Base-by-base conservation (phyloP, 2,888 invertebrate species). In the Papilio demoleus region DNA sequence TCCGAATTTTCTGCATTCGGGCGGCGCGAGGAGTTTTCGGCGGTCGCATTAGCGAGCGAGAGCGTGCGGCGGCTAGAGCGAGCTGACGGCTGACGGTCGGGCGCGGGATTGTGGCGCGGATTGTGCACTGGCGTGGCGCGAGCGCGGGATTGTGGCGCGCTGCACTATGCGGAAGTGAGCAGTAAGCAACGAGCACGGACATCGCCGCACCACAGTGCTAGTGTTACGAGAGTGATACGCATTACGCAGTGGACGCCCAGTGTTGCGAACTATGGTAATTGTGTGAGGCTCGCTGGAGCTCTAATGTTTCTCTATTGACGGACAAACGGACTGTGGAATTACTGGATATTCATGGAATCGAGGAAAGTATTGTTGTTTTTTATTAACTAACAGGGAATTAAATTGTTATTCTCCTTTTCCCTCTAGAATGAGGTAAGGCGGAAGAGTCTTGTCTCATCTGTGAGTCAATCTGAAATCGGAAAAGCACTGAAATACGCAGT, bases 1-100 rank as follows among this genome's bases (percentile, higher is more conserved):
- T 88, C 90, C 88, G 85, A 92, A 90, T 90, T 91, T 92, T 92
- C 92, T 92, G 92, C 92, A 92, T 91, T 92, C 87, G 87, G 81
- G 81, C 89, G 84, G 83, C 85, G 90, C 81, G 85, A 87, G 87
- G 87, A 90, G 87, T 90, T 91, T 92, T 92, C 90, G 92, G 90
- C 90, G 88, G 92, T 86, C 78, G 79, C 79, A 92, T 92, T 92
- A 83, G 92, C 92, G 89, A 88, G 88, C 86, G 85, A 84, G 88
- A 45, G 19, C 42, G 42, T 45, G 42, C 86, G 81, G 79, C 87
- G 79, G 80, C 82, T 85, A 81, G 88, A 89, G 90, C 89, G 85
- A 81, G 80, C 84, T 45, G 42, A 45, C 40, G 82, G 79, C 76
- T 79, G 81, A 81, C 81, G 79, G 79, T 79, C 75, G 77, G 80